These are phyloP conservation scores for Troides helena DNA, from an alignment of 2,888 invertebrate genomes.

Conservation along the genomic window DNA sequence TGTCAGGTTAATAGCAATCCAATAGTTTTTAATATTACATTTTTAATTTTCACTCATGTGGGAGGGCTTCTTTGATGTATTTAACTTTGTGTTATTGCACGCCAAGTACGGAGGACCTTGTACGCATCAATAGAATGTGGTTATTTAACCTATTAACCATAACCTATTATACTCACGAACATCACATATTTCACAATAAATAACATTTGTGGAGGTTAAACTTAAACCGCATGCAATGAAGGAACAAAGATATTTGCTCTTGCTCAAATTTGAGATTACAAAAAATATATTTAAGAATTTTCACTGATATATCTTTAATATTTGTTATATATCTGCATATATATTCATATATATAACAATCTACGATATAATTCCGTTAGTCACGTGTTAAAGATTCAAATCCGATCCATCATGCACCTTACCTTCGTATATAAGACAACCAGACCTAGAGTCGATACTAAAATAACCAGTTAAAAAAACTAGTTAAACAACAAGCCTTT, in stretches of 20 bases:
- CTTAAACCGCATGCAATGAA: not conserved
- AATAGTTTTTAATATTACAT: not conserved
- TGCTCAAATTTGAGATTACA: not conserved
- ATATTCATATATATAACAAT: no score
- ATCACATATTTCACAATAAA: slow-evolving; percentile 3
- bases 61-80: not conserved
- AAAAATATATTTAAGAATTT: not conserved
- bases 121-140: slow-evolving; percentile 11
- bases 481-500: no score
- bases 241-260: not conserved
- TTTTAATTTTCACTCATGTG: not conserved
- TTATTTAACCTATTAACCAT: slow-evolving; percentile 10
- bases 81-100: not conserved
- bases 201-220: no score
- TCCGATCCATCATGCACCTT: no score
- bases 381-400: no score
- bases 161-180: slow-evolving; percentile 9
- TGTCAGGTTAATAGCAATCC: not conserved
- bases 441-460: no score
- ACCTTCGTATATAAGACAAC: no score
- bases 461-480: no score
- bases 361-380: no score
- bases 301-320: not conserved
- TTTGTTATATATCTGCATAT: no score
- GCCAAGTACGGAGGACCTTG: slow-evolving; percentile 12